Evolutionary conservation across 64 coral and sea anemone species (phyloP).

Genomic region (Pachyseris speciosa): DNA sequence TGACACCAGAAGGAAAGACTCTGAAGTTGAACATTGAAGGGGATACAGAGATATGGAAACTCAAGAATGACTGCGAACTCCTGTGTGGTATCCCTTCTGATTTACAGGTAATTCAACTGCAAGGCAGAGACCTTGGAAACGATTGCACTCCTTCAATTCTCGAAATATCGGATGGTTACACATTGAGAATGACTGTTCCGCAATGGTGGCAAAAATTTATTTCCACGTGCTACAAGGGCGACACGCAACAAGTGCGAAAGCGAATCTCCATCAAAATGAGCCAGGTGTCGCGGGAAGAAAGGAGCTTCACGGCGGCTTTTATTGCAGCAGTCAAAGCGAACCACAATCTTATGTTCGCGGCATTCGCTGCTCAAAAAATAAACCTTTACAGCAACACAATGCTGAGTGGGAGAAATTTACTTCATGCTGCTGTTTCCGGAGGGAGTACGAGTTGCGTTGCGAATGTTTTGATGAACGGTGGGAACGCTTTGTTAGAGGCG

Average conservation of each 20-base stretch:
- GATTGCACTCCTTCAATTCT: not conserved
- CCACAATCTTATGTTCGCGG: conserved; percentile 45
- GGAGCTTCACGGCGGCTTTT: conserved; percentile 55
- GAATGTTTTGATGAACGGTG: conserved; percentile 68
- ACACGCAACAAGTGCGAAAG: conserved; percentile 26
- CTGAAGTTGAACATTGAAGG: not conserved
- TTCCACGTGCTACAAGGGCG: conserved; percentile 42
- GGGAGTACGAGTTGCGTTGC: conserved; percentile 47
- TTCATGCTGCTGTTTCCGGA: conserved; percentile 63
- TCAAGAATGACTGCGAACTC: conserved; percentile 44
- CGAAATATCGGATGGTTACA: not conserved
- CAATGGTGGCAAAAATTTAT: conserved; percentile 69
- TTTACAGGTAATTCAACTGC: not conserved
- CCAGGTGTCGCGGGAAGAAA: conserved; percentile 47
- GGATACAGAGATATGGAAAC: not conserved
- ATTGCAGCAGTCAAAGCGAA: conserved; percentile 45
- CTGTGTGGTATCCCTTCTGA: conserved; percentile 31
- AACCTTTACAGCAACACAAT: conserved; percentile 26
- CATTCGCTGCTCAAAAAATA: conserved; percentile 42
- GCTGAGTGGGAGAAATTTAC: conserved; percentile 42
- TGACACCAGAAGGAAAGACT: conserved; percentile 33
- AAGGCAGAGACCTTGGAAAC: not conserved
- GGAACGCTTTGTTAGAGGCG: conserved; percentile 41
- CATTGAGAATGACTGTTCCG: conserved; percentile 16
- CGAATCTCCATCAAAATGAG: conserved; percentile 58